Conservation (phyloP, 1,140 invertebrate species). For the Papilio polyxenes region DNA sequence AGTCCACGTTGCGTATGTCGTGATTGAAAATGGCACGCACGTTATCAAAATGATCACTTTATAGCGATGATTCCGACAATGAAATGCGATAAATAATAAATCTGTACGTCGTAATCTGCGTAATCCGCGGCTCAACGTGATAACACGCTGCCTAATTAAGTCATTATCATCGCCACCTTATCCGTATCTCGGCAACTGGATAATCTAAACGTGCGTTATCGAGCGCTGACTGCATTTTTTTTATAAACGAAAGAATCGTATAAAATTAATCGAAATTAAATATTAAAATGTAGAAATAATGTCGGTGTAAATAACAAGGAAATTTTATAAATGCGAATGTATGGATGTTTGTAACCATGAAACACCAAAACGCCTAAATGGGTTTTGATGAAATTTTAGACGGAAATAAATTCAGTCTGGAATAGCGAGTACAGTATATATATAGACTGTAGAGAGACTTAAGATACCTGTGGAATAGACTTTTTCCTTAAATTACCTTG, state of each 20-base stretch:
- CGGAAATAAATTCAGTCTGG: no score
- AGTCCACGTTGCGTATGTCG: constrained; percentile 20
- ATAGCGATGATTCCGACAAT: constrained; percentile 58
- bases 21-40: constrained; percentile 3
- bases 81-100: constrained; percentile 63
- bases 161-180: constrained; percentile 52
- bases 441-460: no score
- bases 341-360: no score
- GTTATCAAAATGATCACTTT: constrained; percentile 50
- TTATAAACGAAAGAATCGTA: not conserved
- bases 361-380: no score
- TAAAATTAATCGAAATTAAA: not conserved
- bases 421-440: no score
- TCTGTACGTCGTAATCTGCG: constrained; percentile 61
- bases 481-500: no score
- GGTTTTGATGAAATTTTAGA: no score
- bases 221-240: constrained; percentile 11
- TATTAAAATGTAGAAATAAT: no score
- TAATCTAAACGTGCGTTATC: constrained; percentile 58
- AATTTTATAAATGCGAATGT: no score
- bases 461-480: no score
- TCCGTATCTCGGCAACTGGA: constrained; percentile 52
- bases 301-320: no score
- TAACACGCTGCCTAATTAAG: constrained; percentile 58
- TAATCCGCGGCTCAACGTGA: constrained; percentile 62